Base-by-base conservation (phyloP, 2,888 invertebrate species). In the Neocrepidodera transversa region DNA sequence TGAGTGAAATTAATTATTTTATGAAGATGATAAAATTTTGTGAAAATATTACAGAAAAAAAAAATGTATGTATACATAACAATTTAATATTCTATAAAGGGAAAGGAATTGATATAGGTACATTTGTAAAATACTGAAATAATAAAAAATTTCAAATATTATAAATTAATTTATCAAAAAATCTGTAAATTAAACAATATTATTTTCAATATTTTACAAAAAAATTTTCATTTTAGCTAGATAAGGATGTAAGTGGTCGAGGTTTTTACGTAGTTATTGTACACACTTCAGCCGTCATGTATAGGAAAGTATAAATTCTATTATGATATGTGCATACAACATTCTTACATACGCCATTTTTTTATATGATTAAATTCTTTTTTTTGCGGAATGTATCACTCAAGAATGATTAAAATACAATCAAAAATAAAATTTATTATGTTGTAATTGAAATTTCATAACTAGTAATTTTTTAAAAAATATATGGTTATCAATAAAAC, bases 291-390 rank as follows among this genome's bases (percentile, higher is more conserved):
- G 71, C 68, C 71, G 67, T 70, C 67, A 70, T 70, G 73, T 76
- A 66, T 66, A 77, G 76, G 77, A 78, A 79, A 78, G 78, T 79
- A 79, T 77, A 78, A 79, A 79, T 76, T 74, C 74, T 77, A 74
- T 74, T 69, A 76, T 79, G 79, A 79, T 79, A 79, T 79, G 79
- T 79, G 78, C 78, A 79, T 77, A 77, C 77, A 75, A 72, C 75
- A 73, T 75, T 66, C 74, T 69, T 71, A 68, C 74, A 70, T 74
- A 66, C 74, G 69, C 71, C 71, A 45, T 54, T 63, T 66, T 58
- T 47, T 60, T 56, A 52, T 64, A 65, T 71, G 61, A 65, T 59
- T 58, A 32, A 53, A 48, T 58, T 56, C 35, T 61, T 50, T 49
- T n/a, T n/a, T 60, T 51, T 52, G 11, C 45, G 47, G 23, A 48